Conservation (phyloP, 2,797 vertebrate genomes). For the Buphagus erythrorhynchus region DNA sequence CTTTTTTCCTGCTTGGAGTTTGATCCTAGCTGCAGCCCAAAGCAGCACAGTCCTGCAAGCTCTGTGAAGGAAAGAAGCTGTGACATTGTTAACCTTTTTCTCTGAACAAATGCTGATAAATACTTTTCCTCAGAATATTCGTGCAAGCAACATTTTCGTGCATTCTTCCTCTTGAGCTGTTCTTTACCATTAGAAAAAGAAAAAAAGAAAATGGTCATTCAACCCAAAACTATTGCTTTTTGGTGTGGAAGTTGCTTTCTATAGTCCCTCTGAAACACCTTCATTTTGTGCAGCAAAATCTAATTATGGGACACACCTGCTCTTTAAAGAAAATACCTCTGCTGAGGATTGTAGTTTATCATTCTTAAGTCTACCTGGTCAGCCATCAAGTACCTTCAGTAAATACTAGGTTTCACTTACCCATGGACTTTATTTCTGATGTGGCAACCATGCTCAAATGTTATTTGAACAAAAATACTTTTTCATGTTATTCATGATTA, state of each 20-base stretch:
- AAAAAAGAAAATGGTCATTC: background rate
- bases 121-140: background rate
- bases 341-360: background rate
- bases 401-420: background rate
- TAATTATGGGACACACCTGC: background rate
- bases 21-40: background rate
- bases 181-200: background rate
- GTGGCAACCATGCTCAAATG: background rate
- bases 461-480: background rate
- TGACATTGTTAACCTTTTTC: background rate
- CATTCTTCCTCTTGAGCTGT: background rate
- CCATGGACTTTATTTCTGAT: background rate
- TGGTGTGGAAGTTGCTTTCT: background rate
- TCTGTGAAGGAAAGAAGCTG: background rate
- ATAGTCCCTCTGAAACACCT: background rate
- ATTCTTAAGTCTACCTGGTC: background rate
- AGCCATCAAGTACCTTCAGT: background rate
- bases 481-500: background rate
- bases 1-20: background rate
- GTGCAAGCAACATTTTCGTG: background rate
- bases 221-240: background rate
- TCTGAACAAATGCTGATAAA: background rate
- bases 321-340: background rate
- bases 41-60: background rate
- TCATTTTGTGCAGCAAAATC: background rate